Percentiles rank a stretch among this genome's conserved stretches.
Conservation (phyloP, 1,140 invertebrate genomes). For the Drusus annulatus region DNA sequence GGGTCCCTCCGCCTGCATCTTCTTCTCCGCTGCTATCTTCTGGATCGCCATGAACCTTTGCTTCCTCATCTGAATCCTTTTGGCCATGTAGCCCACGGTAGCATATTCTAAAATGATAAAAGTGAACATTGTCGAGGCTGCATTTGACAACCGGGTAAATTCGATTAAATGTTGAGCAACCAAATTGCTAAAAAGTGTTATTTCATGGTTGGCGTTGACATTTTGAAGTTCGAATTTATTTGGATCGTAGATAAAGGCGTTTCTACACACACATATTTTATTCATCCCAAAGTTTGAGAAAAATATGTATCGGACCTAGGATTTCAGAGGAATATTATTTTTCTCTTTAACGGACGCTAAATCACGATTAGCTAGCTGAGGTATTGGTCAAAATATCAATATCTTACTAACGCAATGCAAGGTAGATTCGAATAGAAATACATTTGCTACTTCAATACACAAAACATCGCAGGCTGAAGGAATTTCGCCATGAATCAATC, state of each 20-base stretch:
- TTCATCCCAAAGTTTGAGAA: background rate
- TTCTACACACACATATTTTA: too few relatives aligned
- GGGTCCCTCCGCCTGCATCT: conserved; percentile 80
- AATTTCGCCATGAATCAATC: background rate
- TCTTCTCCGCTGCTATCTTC: conserved; percentile 92
- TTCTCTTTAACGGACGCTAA: conserved; percentile 8
- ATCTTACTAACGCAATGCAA: background rate
- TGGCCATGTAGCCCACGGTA: conserved; percentile 95
- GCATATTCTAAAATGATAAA: conserved; percentile 86
- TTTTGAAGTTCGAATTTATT: too few relatives aligned
- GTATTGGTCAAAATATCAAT: conserved; percentile 55
- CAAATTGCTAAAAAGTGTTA: too few relatives aligned
- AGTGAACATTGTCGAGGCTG: background rate
- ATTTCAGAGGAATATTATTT: conserved; percentile 45
- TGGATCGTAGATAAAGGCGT: too few relatives aligned
- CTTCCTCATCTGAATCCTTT: conserved; percentile 95
- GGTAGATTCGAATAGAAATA: background rate
- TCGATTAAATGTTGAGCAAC: too few relatives aligned
- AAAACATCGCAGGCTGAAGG: conserved; percentile 7
- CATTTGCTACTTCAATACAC: background rate
- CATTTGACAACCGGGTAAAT: too few relatives aligned
- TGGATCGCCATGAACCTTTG: conserved; percentile 89
- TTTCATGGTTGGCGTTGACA: too few relatives aligned
- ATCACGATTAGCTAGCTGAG: background rate
- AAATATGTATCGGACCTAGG: conserved; percentile 50